Percentiles rank a stretch among this genome's conserved stretches.
Evolutionary conservation across 2,797 vertebrate genomes (phyloP).

Genomic region (Urocyon cinereoargenteus): DNA sequence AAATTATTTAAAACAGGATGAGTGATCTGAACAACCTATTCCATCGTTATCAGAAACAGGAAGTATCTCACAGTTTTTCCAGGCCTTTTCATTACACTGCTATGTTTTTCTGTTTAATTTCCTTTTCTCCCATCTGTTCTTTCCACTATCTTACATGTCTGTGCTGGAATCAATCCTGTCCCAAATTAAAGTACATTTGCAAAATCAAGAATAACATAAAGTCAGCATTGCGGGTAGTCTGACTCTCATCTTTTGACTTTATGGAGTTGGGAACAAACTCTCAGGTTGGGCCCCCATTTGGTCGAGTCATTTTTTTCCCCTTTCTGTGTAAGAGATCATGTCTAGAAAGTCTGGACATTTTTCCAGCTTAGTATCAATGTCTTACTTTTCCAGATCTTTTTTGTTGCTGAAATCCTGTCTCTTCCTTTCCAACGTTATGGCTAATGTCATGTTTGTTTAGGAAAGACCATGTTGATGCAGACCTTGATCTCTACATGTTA

Average conservation of each 20-base stretch:
- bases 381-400: not conserved
- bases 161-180: not conserved
- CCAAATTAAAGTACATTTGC: conserved; percentile 23
- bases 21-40: not conserved
- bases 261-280: not conserved
- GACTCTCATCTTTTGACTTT: conserved; percentile 34
- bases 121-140: not conserved
- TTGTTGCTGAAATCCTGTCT: not conserved
- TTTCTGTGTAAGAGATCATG: not conserved
- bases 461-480: not conserved
- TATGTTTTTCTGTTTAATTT: not conserved
- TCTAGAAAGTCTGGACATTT: not conserved
- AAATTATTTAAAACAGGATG: not conserved
- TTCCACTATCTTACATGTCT: not conserved
- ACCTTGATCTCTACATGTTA: not conserved
- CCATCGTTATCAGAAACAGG: not conserved
- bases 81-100: not conserved
- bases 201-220: conserved; percentile 43
- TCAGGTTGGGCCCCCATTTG: not conserved
- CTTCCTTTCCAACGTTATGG: not conserved
- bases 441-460: not conserved
- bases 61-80: not conserved
- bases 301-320: not conserved
- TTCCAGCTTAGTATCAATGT: not conserved
- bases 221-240: not conserved